These are phyloP conservation scores for Xiphorhynchus elegans DNA, from an alignment of 2,113 vertebrate genomes.

Conservation along the genomic window DNA sequence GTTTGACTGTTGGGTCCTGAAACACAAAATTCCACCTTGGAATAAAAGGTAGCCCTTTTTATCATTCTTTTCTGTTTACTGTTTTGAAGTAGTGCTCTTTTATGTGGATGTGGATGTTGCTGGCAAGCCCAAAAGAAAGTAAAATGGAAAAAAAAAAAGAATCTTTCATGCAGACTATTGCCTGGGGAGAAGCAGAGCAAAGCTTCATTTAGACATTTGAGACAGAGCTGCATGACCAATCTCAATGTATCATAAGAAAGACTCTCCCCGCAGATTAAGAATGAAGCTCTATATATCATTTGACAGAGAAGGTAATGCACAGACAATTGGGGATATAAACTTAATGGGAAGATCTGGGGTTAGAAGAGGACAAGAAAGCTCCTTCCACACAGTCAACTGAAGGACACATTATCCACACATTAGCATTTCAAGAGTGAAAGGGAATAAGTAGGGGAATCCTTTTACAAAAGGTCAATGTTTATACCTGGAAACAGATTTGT, in stretches of 20 bases:
- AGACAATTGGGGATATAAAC: slow-evolving; percentile 46
- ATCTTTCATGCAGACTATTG: slow-evolving; percentile 5
- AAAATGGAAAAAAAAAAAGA: background rate
- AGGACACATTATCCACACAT: slow-evolving; percentile 15
- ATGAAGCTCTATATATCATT: slow-evolving; percentile 30
- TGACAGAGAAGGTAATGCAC: slow-evolving; percentile 55
- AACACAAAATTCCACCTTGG: background rate
- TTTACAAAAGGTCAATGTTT: slow-evolving; percentile 14
- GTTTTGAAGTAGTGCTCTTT: background rate
- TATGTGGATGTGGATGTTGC: background rate
- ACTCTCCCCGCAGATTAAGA: slow-evolving; percentile 15
- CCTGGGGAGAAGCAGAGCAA: slow-evolving; percentile 42
- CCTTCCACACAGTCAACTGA: background rate
- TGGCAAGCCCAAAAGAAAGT: background rate
- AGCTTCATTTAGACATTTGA: slow-evolving; percentile 20
- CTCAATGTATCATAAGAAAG: background rate
- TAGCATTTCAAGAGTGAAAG: slow-evolving; percentile 55
- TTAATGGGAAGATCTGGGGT: slow-evolving; percentile 54
- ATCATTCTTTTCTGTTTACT: background rate
- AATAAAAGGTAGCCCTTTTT: background rate
- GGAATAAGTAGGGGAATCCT: slow-evolving; percentile 26
- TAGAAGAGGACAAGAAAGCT: slow-evolving; percentile 55
- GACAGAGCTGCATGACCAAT: slow-evolving; percentile 11
- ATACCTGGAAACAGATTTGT: slow-evolving; percentile 37
- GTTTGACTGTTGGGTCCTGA: background rate